These are phyloP conservation scores for Achroia grisella DNA, from an alignment of 1,140 invertebrate species.

Conservation along the genomic window DNA sequence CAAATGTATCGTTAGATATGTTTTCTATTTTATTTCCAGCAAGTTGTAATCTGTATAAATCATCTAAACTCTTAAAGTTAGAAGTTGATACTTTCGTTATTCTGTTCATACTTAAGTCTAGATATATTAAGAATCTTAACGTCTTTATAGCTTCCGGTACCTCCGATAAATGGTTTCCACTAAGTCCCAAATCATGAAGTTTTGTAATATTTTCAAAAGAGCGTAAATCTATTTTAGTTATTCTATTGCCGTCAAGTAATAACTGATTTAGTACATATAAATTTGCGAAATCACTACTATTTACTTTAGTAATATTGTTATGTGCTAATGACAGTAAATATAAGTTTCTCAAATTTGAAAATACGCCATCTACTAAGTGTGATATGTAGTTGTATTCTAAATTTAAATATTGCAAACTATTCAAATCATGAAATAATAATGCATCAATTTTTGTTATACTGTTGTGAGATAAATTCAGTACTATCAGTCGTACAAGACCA, in stretches of 20 bases:
- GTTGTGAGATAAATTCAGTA: slow-evolving; percentile 86
- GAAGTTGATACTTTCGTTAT: slow-evolving; percentile 77
- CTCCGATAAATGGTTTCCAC: slow-evolving; percentile 82
- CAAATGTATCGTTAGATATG: slow-evolving; percentile 80
- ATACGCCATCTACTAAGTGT: slow-evolving; percentile 82
- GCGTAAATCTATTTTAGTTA: slow-evolving; percentile 79
- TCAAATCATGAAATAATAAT: slow-evolving; percentile 83
- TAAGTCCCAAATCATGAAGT: slow-evolving; percentile 87
- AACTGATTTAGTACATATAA: slow-evolving; percentile 84
- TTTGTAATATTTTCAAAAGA: slow-evolving; percentile 87
- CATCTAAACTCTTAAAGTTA: slow-evolving; percentile 78
- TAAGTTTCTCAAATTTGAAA: slow-evolving; percentile 83
- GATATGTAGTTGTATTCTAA: slow-evolving; percentile 85
- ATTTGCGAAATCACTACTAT: slow-evolving; percentile 82
- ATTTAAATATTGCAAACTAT: slow-evolving; percentile 84
- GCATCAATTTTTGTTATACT: slow-evolving; percentile 82
- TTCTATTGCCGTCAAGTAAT: slow-evolving; percentile 83
- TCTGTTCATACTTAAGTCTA: slow-evolving; percentile 88
- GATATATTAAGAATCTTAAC: slow-evolving; percentile 80
- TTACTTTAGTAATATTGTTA: slow-evolving; percentile 82
- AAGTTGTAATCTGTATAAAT: slow-evolving; percentile 77
- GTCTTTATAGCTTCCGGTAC: slow-evolving; percentile 84
- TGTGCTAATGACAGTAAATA: slow-evolving; percentile 84
- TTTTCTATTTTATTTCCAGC: slow-evolving; percentile 81
- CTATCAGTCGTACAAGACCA: slow-evolving; percentile 81